Percentiles rank a stretch among this genome's conserved stretches.
These are phyloP conservation scores for Sitobion miscanthi DNA, from an alignment of 1,140 invertebrate species.

Conservation along the genomic window DNA sequence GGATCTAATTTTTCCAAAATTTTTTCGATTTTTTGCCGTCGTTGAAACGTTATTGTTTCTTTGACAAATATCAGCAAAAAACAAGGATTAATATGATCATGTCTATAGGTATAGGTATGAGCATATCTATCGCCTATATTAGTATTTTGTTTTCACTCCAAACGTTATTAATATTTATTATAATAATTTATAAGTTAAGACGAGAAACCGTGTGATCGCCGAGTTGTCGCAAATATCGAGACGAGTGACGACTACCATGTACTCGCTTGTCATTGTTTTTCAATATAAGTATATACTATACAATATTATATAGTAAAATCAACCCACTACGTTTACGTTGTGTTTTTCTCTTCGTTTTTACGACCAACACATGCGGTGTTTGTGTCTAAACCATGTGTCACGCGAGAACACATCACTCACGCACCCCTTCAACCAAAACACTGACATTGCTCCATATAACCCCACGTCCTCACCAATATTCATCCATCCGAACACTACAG, in stretches of 20 bases:
- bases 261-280: not conserved
- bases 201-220: not conserved
- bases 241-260: not conserved
- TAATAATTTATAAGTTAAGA: not conserved
- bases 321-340: not conserved
- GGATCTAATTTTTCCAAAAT: not conserved
- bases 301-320: not conserved
- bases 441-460: not conserved
- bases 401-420: not conserved
- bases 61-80: not conserved
- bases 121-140: too few species aligned
- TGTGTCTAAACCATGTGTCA: not conserved
- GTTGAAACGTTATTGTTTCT: not conserved
- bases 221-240: not conserved
- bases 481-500: not conserved
- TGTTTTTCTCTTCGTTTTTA: slow-evolving; percentile 12
- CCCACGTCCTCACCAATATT: too few species aligned
- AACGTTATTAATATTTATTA: not conserved
- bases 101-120: too few species aligned
- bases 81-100: not conserved
- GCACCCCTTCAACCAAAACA: not conserved
- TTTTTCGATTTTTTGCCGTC: not conserved
- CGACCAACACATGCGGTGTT: not conserved
- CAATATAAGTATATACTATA: not conserved
- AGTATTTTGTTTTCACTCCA: not conserved